Percentiles rank a stretch among this genome's conserved stretches.
These are phyloP conservation scores for Sebastes baramenuke DNA, from an alignment of 2,797 vertebrate species.

Conservation along the genomic window DNA sequence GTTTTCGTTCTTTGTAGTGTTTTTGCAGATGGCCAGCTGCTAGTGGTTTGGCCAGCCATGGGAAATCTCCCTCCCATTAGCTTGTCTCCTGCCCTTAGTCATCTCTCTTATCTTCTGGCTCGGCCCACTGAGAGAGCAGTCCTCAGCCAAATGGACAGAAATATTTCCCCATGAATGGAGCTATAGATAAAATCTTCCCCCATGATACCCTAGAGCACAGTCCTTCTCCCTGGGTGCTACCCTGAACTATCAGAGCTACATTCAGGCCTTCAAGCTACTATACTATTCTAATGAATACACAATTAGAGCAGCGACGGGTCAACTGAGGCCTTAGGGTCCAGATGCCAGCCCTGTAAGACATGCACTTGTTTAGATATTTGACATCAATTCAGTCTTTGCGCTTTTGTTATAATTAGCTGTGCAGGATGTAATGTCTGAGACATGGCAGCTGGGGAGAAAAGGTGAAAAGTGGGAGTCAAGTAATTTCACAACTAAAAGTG, in stretches of 20 bases:
- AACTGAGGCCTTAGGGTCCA: conserved; percentile 50
- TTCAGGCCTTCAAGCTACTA: conserved; percentile 43
- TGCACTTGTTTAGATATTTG: conserved; percentile 42
- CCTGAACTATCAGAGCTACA: conserved; percentile 49
- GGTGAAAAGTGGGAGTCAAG: background rate
- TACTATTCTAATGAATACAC: conserved; percentile 63
- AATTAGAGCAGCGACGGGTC: conserved; percentile 64
- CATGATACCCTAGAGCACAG: conserved; percentile 62
- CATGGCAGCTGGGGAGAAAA: background rate
- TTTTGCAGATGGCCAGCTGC: conserved; percentile 83
- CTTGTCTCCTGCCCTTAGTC: conserved; percentile 78
- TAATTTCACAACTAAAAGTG: background rate
- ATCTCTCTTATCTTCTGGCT: conserved; percentile 75
- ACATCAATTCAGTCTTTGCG: conserved; percentile 37
- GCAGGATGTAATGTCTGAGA: conserved; percentile 3
- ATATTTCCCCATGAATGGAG: conserved; percentile 75
- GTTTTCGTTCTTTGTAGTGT: conserved; percentile 65
- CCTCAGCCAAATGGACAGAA: conserved; percentile 61
- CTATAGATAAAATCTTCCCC: conserved; percentile 71
- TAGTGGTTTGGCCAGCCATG: conserved; percentile 69
- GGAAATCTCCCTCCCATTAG: conserved; percentile 77
- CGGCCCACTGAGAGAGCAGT: conserved; percentile 48
- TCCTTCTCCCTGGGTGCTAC: conserved; percentile 43
- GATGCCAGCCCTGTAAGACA: conserved; percentile 46
- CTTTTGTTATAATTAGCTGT: conserved; percentile 33